Evolutionary conservation across 2,888 invertebrate genomes (phyloP).

Genomic region (Mythimna lalbum): DNA sequence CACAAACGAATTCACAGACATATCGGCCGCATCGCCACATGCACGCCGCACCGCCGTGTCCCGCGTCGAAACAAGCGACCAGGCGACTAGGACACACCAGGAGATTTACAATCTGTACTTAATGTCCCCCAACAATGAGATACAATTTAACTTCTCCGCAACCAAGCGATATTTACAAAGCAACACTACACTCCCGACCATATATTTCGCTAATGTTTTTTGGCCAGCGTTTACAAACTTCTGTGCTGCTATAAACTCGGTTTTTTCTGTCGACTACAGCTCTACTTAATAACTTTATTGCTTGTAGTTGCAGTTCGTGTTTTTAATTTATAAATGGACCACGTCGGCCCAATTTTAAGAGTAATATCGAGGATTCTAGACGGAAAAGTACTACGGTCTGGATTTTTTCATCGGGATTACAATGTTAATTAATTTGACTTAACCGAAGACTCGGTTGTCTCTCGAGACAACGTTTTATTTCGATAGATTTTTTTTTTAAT

Average conservation of each 20-base stretch:
- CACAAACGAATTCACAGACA: conserved; percentile 73
- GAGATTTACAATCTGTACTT: conserved; percentile 87
- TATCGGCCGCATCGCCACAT: conserved; percentile 64
- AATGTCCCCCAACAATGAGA: conserved; percentile 86
- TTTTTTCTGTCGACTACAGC: conserved; percentile 77
- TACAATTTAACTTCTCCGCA: conserved; percentile 84
- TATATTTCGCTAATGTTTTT: conserved; percentile 84
- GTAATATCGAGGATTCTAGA: conserved; percentile 52
- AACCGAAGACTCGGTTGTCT: conserved; percentile 61
- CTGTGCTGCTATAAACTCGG: conserved; percentile 72
- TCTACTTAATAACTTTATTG: conserved; percentile 85
- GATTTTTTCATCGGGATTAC: conserved; percentile 64
- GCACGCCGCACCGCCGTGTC: conserved; percentile 56
- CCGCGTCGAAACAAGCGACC: conserved; percentile 62
- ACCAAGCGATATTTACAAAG: conserved; percentile 83
- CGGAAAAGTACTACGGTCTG: conserved; percentile 14
- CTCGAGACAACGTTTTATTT: conserved; percentile 61
- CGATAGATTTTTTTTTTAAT: conserved; percentile 50
- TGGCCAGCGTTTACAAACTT: conserved; percentile 80
- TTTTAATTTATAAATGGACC: conserved; percentile 79
- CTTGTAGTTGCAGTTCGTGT: conserved; percentile 78
- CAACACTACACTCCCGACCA: conserved; percentile 74
- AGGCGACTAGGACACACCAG: conserved; percentile 72
- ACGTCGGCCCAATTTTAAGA: conserved; percentile 62
- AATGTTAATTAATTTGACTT: conserved; percentile 79